Evolutionary conservation across 2,888 invertebrate genomes (phyloP).

Genomic region (Encarsia formosa): DNA sequence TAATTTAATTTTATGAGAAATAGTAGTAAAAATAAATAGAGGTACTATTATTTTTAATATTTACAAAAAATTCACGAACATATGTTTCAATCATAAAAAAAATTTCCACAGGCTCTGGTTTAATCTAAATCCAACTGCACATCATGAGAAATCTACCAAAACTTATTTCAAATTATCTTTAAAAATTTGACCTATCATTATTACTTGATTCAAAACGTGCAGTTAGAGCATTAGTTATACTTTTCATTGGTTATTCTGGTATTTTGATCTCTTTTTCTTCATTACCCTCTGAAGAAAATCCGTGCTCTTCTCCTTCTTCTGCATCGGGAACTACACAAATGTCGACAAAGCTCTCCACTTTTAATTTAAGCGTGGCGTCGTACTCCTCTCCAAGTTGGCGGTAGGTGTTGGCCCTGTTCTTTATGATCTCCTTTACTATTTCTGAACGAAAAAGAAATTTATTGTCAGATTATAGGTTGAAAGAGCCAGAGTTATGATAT

Average conservation of each 20-base stretch:
- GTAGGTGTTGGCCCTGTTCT: constrained; percentile 66
- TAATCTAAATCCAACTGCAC: too few species aligned
- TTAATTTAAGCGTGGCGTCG: constrained; percentile 33
- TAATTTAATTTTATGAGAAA: too few species aligned
- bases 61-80: constrained; percentile 8
- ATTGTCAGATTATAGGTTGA: too few species aligned
- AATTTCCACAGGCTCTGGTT: too few species aligned
- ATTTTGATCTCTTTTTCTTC: constrained; percentile 24
- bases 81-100: constrained; percentile 2
- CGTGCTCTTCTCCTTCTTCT: constrained; percentile 38
- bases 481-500: too few species aligned
- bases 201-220: too few species aligned
- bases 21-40: too few species aligned
- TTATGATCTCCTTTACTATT: constrained; percentile 74
- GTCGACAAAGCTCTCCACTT: constrained; percentile 23
- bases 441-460: constrained; percentile 56
- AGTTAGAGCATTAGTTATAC: too few species aligned
- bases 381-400: constrained; percentile 49
- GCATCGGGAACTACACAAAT: constrained; percentile 38
- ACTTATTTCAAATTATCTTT: too few species aligned
- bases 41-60: constrained; percentile 3
- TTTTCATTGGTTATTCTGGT: too few species aligned
- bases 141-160: too few species aligned
- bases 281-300: constrained; percentile 36
- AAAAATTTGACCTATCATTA: too few species aligned